These are phyloP conservation scores for Allacma fusca DNA, from an alignment of 2,888 invertebrate genomes.

Conservation along the genomic window DNA sequence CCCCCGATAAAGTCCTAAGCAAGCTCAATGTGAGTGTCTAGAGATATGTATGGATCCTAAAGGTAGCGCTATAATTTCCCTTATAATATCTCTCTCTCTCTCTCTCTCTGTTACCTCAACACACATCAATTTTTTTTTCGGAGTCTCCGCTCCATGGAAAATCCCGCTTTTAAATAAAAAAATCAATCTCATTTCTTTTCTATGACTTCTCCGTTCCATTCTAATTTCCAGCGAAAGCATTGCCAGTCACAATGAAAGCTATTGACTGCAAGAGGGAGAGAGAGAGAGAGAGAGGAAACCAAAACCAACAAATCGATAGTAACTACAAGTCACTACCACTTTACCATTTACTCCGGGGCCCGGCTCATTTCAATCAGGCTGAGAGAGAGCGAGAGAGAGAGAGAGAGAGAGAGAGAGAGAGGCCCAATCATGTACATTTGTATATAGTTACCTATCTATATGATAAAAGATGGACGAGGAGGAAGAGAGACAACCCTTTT, in stretches of 20 bases:
- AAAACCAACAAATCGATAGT: conserved; percentile 39
- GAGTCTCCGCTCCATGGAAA: background rate
- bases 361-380: conserved; percentile 7
- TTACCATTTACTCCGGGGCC: background rate
- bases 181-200: conserved; percentile 42
- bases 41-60: too few relatives aligned
- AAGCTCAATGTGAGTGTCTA: too few relatives aligned
- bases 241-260: conserved; percentile 28
- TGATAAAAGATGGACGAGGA: conserved; percentile 17
- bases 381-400: background rate
- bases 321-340: conserved; percentile 29
- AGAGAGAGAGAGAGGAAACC: background rate
- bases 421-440: background rate
- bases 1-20: conserved; percentile 8
- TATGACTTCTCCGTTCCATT: background rate
- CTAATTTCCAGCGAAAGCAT: conserved; percentile 38
- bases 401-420: background rate
- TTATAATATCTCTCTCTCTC: too few relatives aligned
- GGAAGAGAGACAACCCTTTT: conserved; percentile 21
- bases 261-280: background rate
- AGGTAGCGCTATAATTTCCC: too few relatives aligned
- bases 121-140: background rate
- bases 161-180: background rate
- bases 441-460: background rate
- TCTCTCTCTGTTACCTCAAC: too few relatives aligned